These are phyloP conservation scores for Homarus americanus DNA, from an alignment of 1,140 invertebrate species.

Conservation along the genomic window DNA sequence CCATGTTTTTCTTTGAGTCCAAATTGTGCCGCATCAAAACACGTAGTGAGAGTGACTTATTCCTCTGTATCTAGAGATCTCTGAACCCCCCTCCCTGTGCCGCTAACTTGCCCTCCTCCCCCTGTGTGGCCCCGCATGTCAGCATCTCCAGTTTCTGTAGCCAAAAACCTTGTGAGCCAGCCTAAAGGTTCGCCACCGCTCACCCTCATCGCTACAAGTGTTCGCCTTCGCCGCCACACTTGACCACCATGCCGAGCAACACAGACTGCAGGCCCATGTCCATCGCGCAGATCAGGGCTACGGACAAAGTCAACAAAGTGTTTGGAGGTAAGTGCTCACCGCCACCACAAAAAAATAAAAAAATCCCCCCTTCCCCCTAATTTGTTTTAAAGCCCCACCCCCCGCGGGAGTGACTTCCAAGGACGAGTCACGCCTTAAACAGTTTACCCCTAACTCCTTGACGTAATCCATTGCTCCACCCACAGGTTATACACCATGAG, in stretches of 20 bases:
- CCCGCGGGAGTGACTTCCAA: not conserved
- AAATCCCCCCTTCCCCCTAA: not conserved
- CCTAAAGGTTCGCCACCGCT: not conserved
- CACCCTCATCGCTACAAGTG: not conserved
- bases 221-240: not conserved
- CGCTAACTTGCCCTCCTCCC: not conserved
- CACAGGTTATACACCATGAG: slow-evolving; percentile 32
- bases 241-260: not conserved
- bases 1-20: too few relatives aligned
- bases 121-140: not conserved
- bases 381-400: not conserved
- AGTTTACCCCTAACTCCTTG: not conserved
- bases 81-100: not conserved
- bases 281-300: slow-evolving; percentile 32
- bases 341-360: not conserved
- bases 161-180: not conserved
- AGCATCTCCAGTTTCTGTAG: not conserved
- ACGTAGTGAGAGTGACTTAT: too few relatives aligned
- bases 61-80: not conserved
- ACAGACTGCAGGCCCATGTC: slow-evolving; percentile 33
- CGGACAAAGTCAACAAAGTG: slow-evolving; percentile 40
- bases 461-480: slow-evolving; percentile 31
- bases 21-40: too few relatives aligned
- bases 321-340: slow-evolving; percentile 37
- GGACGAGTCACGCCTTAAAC: not conserved